A percentile compares a stretch with the other conserved stretches of the same genome.
Evolutionary conservation across 2,888 invertebrate genomes (phyloP).

Genomic region (Sinhomidia bicolor): DNA sequence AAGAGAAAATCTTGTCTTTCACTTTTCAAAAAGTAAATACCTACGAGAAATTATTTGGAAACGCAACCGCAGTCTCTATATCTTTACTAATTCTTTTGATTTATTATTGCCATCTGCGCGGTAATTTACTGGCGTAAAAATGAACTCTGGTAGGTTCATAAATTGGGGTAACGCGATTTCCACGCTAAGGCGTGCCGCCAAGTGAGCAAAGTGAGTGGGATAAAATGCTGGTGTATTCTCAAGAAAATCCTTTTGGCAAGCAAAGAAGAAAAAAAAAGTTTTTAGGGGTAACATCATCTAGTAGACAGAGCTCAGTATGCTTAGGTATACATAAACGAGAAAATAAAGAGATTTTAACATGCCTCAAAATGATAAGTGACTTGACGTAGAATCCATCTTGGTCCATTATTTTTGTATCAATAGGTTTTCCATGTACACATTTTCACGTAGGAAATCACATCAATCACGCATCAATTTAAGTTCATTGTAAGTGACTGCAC

Average conservation of each 20-base stretch:
- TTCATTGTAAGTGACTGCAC: neutral
- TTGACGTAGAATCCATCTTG: neutral
- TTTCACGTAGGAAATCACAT: neutral
- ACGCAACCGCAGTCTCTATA: neutral
- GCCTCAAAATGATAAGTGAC: neutral
- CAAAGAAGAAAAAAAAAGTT: no score
- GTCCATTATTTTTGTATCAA: neutral
- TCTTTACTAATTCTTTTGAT: slow-evolving; percentile 32
- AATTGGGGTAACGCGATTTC: slow-evolving; percentile 13
- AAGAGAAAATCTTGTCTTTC: neutral
- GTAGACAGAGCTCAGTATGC: no score
- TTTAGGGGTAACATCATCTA: no score
- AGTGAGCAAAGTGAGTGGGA: neutral
- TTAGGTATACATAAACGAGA: neutral
- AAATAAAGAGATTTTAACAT: neutral
- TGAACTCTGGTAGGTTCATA: slow-evolving; percentile 12
- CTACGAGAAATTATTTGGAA: neutral
- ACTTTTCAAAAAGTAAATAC: neutral
- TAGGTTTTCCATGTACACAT: neutral
- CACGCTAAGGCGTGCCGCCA: neutral
- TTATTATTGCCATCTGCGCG: slow-evolving; percentile 18
- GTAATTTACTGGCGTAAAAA: slow-evolving; percentile 22
- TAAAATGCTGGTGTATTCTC: no score
- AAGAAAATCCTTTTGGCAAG: neutral
- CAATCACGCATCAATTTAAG: neutral